Conservation (phyloP, 1,140 invertebrate species). For the Rhynchophorus ferrugineus region DNA sequence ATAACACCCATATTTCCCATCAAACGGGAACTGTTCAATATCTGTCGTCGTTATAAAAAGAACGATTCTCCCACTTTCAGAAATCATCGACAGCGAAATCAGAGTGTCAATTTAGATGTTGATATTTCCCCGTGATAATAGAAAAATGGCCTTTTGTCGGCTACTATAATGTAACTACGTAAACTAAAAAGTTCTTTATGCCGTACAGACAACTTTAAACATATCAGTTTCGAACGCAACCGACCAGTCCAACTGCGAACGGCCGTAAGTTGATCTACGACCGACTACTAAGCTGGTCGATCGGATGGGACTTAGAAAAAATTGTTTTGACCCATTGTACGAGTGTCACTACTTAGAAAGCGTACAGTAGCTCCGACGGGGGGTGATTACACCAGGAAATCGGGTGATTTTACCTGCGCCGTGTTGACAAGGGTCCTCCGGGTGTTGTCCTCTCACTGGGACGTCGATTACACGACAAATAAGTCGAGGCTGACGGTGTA, state of each 20-base stretch:
- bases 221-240: conserved; percentile 31
- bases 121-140: conserved; percentile 22
- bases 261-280: background rate
- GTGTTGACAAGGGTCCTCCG: conserved; percentile 29
- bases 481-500: too few species aligned
- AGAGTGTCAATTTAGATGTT: conserved; percentile 35
- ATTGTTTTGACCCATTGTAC: conserved; percentile 33
- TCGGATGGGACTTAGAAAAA: conserved; percentile 27
- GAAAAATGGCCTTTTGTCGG: conserved; percentile 31
- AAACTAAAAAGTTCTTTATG: conserved; percentile 24
- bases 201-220: conserved; percentile 33
- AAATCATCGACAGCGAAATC: too few species aligned
- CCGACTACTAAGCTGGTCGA: conserved; percentile 15
- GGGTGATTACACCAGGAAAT: conserved; percentile 30
- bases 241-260: background rate
- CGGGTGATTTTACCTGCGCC: conserved; percentile 33
- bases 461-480: background rate
- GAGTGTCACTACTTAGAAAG: conserved; percentile 35
- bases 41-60: too few species aligned
- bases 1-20: too few species aligned
- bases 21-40: too few species aligned
- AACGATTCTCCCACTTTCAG: too few species aligned
- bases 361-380: conserved; percentile 29
- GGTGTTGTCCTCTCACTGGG: background rate
- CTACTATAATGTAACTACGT: conserved; percentile 23